Evolutionary conservation across 1,140 invertebrate species (phyloP).

Genomic region (Drosophila neocordata): DNA sequence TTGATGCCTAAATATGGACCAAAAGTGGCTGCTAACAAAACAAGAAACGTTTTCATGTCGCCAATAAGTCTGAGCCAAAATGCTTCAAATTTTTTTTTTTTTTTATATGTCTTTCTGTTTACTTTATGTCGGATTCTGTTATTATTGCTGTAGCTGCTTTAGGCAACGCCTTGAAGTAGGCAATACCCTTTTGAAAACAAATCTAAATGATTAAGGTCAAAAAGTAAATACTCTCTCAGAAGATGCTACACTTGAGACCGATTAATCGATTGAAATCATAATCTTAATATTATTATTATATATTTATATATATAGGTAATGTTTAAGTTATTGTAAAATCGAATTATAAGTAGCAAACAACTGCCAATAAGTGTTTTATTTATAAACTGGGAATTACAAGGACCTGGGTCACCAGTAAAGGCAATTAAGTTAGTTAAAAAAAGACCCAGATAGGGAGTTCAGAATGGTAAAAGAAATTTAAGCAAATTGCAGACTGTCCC

Average conservation of each 20-base stretch:
- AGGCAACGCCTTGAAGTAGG: constrained; percentile 32
- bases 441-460: too few species aligned
- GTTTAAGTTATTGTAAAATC: too few species aligned
- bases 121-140: constrained; percentile 49
- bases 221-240: background rate
- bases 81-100: constrained; percentile 17
- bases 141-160: constrained; percentile 15
- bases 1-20: constrained; percentile 63
- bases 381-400: too few species aligned
- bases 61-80: constrained; percentile 67
- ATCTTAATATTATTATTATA: too few species aligned
- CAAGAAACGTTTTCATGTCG: constrained; percentile 45
- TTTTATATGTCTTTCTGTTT: constrained; percentile 24
- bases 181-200: constrained; percentile 26
- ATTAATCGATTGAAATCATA: background rate
- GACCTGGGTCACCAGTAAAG: too few species aligned
- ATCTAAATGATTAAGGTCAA: background rate
- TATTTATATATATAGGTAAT: too few species aligned
- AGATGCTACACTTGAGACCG: background rate
- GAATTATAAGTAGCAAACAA: too few species aligned
- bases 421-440: too few species aligned
- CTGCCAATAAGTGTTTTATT: too few species aligned
- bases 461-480: too few species aligned
- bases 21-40: constrained; percentile 29
- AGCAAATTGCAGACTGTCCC: too few species aligned